Evolutionary conservation across 2,888 invertebrate genomes (phyloP).

Genomic region (Euspilapteryx auroguttella): DNA sequence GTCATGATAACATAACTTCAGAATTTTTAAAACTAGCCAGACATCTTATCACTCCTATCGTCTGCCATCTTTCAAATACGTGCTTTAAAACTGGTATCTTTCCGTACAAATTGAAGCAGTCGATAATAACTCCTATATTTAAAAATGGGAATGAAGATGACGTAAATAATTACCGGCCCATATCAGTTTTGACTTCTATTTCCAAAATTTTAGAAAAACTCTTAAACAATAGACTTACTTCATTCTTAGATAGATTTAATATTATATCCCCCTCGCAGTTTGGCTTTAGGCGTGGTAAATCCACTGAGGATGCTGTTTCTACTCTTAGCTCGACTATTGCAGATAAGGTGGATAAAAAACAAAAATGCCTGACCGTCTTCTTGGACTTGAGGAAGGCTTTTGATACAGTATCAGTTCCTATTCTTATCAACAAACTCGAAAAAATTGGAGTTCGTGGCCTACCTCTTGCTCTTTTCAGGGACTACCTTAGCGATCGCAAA

Average conservation of each 20-base stretch:
- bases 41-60: too few relatives aligned
- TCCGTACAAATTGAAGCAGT: too few relatives aligned
- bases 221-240: background rate
- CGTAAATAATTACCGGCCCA: background rate
- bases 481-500: background rate
- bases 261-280: background rate
- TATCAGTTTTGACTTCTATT: background rate
- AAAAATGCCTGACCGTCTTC: too few relatives aligned
- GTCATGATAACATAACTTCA: too few relatives aligned
- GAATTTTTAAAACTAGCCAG: too few relatives aligned
- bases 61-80: too few relatives aligned
- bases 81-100: too few relatives aligned
- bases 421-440: background rate
- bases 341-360: background rate
- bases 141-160: background rate
- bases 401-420: too few relatives aligned
- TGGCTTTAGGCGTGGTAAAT: too few relatives aligned
- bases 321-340: background rate
- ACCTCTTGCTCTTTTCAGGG: background rate
- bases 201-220: constrained; percentile 1
- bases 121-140: background rate
- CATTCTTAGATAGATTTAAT: background rate
- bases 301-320: too few relatives aligned
- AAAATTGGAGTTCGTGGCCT: background rate
- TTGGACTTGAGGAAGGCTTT: too few relatives aligned